Base-by-base conservation (phyloP, 2,888 invertebrate genomes). In the Endotricha flammealis region DNA sequence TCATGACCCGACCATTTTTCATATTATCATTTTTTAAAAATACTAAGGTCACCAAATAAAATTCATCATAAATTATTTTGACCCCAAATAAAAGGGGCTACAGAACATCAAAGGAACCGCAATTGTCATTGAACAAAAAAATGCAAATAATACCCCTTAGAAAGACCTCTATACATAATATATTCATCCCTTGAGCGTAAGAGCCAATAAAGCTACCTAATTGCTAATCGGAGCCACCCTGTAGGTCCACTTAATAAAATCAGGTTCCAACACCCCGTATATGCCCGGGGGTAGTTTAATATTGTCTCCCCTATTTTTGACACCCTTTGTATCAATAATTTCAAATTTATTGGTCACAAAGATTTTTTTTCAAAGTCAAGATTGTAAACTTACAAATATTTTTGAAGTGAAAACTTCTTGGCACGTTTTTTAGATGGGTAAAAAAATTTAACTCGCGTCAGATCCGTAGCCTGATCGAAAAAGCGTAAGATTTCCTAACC, bases 171-270 rank as follows among this genome's bases (percentile, higher is more conserved):
- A 52, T 45, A 51, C 34, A 53, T 59, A 55, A 61, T 52, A 52
- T 52, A 64, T 63, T 62, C 60, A 62, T 63, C 59, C 64, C 56
- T 48, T 43, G 39, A 37, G 37, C 35, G 33, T 42, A 22, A 31
- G 32, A 32, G 29, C 32, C 42, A 37, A 29, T 37, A 41, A 35
- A 29, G 43, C 38, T 31, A 24, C 50, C 50, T 64, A 60, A 64
- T 64, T 65, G 59, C 57, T 62, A 65, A 68, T 70, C 57, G 55
- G 45, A n/a, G 52, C 56, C 68, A 49, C 56, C 57, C 54, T 58
- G 57, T 59, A 57, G 63, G 54, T 48, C 52, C 58, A 64, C 69
- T 74, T 73, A 75, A 77, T 77, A 74, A 74, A 77, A 75, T 72
- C 74, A 71, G 58, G n/a, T 60, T 62, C 57, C 38, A 41, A 49